Conservation (phyloP, 2,113 vertebrate genomes). For the Paraplagusia blochii region DNA sequence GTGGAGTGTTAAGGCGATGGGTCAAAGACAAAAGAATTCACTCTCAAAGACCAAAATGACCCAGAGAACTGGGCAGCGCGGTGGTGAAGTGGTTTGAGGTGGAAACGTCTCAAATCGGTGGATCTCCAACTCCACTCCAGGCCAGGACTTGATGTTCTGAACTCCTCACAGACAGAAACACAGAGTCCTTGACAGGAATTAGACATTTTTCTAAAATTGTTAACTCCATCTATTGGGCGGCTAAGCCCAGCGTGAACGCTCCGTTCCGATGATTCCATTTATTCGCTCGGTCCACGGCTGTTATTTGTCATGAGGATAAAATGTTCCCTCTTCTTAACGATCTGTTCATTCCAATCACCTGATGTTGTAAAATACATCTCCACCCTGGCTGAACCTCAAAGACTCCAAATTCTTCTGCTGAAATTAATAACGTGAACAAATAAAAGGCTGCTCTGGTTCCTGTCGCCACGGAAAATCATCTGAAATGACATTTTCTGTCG, state of each 20-base stretch:
- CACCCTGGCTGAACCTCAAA: conserved; percentile 6
- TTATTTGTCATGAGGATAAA: conserved; percentile 32
- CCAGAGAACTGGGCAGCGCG: too few species aligned
- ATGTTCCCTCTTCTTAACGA: conserved; percentile 15
- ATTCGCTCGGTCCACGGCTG: conserved; percentile 5
- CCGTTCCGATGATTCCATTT: conserved; percentile 15
- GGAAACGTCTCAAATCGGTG: too few species aligned
- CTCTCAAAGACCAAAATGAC: too few species aligned
- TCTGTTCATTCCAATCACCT: conserved; percentile 8
- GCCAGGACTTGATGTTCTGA: too few species aligned
- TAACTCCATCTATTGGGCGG: conserved; percentile 8
- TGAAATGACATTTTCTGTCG: conserved; percentile 13
- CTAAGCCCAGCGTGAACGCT: conserved; percentile 17
- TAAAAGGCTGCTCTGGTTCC: not conserved
- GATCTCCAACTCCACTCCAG: too few species aligned
- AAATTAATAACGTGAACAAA: conserved; percentile 11
- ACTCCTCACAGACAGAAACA: too few species aligned
- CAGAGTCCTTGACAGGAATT: too few species aligned
- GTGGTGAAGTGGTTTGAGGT: too few species aligned
- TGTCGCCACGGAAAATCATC: conserved; percentile 1
- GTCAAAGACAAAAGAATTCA: too few species aligned
- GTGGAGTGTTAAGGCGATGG: too few species aligned
- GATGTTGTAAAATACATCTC: conserved; percentile 20
- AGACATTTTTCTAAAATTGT: conserved; percentile 11
- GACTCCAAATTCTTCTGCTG: conserved; percentile 1